A percentile compares a stretch with the other conserved stretches of the same genome.
phyloP scores from a whole-genome alignment of 2,888 invertebrate genomes.

The Plagiodera versicolora region DNA sequence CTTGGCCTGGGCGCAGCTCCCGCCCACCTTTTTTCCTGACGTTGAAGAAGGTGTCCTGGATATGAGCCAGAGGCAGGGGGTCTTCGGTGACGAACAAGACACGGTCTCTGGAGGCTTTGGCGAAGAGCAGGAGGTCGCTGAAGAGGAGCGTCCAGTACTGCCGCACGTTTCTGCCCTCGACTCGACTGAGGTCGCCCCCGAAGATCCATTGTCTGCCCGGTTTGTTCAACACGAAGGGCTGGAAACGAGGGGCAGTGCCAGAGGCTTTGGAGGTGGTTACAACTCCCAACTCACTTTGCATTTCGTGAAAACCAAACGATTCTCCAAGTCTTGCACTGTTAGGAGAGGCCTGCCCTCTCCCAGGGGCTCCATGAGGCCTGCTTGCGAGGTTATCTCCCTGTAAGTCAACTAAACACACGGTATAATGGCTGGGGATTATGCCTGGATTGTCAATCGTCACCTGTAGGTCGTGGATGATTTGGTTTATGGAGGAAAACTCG shows the following conservation, averaged over 20 bases:
- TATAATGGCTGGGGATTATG: constrained; percentile 6
- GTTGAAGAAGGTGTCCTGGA: constrained; percentile 83
- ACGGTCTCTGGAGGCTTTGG: constrained; percentile 82
- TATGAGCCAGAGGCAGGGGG: constrained; percentile 74
- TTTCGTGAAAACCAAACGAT: constrained; percentile 85
- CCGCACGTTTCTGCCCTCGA: constrained; percentile 79
- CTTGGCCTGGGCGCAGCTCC: too few relatives aligned
- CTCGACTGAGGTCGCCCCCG: constrained; percentile 80
- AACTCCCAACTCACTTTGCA: constrained; percentile 76
- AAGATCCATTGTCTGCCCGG: constrained; percentile 89
- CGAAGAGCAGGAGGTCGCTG: constrained; percentile 81
- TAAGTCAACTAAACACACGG: constrained; percentile 70
- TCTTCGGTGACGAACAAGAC: constrained; percentile 88
- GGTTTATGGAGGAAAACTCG: constrained; percentile 56
- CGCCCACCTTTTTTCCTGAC: constrained; percentile 81
- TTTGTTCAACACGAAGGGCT: constrained; percentile 81
- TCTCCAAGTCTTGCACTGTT: constrained; percentile 82
- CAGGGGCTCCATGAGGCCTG: constrained; percentile 83
- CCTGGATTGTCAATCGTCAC: too few relatives aligned
- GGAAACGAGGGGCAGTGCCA: too few relatives aligned
- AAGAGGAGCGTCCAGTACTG: constrained; percentile 86
- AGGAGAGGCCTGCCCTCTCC: constrained; percentile 81
- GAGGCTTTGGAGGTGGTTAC: too few relatives aligned
- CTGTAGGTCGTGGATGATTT: constrained; percentile 57
- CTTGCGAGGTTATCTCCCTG: constrained; percentile 80